Evolutionary conservation across 35 echinoderm and acorn worm species (phyloP).

Genomic region (Anneissia japonica): DNA sequence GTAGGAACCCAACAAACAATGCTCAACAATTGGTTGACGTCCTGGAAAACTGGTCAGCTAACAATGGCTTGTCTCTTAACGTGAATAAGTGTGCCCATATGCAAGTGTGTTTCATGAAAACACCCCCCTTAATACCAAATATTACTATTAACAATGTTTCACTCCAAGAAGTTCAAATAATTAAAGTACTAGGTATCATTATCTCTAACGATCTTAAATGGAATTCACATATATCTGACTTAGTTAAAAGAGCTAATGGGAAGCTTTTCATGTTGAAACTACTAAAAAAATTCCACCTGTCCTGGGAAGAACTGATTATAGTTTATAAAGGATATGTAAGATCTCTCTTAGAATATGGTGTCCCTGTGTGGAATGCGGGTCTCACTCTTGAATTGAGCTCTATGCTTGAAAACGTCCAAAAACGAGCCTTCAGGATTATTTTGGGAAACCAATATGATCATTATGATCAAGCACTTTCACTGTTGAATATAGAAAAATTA

Average conservation of each 20-base stretch:
- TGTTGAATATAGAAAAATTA: background rate
- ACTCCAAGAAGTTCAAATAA: background rate
- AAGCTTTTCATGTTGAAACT: conserved; percentile 14
- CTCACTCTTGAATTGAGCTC: background rate
- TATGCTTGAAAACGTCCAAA: conserved; percentile 19
- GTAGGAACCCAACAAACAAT: background rate
- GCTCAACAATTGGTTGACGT: conserved; percentile 1
- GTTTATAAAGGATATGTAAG: conserved; percentile 29
- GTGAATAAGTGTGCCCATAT: conserved; percentile 30
- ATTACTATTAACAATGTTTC: background rate
- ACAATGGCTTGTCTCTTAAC: conserved; percentile 32
- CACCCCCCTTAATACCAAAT: conserved; percentile 2
- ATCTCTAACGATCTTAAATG: conserved; percentile 5
- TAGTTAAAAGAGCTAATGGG: conserved; percentile 7
- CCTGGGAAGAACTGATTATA: background rate
- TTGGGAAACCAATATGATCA: background rate
- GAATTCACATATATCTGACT: background rate
- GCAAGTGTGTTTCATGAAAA: conserved; percentile 26
- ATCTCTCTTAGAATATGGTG: conserved; percentile 15
- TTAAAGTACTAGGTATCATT: background rate
- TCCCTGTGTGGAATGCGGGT: background rate
- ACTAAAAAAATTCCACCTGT: conserved; percentile 7
- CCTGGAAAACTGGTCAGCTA: conserved; percentile 18
- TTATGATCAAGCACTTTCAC: background rate
- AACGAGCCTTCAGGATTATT: conserved; percentile 9